phyloP scores from a whole-genome alignment of 2,888 invertebrate species.

The Dichetophora obliterata region DNA sequence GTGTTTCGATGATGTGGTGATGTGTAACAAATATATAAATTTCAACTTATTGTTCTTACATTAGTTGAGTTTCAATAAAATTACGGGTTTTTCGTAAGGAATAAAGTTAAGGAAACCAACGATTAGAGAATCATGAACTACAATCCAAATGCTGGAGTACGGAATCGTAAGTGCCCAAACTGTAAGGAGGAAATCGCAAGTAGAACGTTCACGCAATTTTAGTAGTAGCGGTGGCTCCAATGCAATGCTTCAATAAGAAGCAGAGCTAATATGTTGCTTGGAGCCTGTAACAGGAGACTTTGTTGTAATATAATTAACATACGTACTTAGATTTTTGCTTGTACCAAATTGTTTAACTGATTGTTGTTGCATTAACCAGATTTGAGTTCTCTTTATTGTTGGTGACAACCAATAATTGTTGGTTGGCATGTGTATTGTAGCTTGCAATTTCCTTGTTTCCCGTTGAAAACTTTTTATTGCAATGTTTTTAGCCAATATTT shows the following conservation, averaged over 20 bases:
- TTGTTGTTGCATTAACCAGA: neutral
- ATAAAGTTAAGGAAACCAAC: neutral
- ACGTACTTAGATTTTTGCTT: slow-evolving; percentile 14
- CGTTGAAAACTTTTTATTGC: slow-evolving; percentile 23
- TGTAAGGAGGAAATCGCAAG: slow-evolving; percentile 67
- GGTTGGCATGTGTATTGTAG: slow-evolving; percentile 50
- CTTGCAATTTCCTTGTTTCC: slow-evolving; percentile 58
- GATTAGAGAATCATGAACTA: slow-evolving; percentile 60
- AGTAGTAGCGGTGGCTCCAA: neutral
- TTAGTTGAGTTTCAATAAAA: neutral
- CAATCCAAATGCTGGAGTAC: slow-evolving; percentile 66
- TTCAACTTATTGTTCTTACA: neutral
- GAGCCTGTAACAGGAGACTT: no score
- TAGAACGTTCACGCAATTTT: slow-evolving; percentile 43
- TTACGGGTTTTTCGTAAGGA: neutral
- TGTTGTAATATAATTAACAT: neutral
- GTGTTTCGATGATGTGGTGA: slow-evolving; percentile 40
- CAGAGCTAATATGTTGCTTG: neutral
- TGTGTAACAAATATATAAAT: slow-evolving; percentile 40
- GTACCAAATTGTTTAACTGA: neutral
- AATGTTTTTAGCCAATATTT: slow-evolving; percentile 21
- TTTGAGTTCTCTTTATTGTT: neutral
- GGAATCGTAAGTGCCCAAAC: slow-evolving; percentile 69
- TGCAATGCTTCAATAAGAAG: neutral
- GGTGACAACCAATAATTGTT: slow-evolving; percentile 24